Conservation (phyloP, 1,140 invertebrate species). For the Sinella curviseta region DNA sequence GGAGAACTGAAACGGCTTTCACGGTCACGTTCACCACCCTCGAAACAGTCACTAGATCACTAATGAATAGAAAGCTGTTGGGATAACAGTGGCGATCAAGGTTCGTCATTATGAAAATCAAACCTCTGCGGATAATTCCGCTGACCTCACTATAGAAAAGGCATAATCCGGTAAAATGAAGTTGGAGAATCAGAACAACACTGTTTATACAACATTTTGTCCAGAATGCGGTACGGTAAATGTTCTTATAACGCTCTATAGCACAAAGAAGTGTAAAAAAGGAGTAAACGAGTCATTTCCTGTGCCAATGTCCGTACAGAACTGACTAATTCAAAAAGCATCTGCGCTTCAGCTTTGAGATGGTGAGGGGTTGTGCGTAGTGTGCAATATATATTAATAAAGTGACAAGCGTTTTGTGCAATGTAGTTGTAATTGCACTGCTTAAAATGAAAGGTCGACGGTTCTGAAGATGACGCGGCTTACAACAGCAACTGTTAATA, state of each 20-base stretch:
- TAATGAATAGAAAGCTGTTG: conserved; percentile 12
- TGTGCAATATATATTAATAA: not conserved
- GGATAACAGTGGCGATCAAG: not conserved
- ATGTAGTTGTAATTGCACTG: not conserved
- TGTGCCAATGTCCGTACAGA: too few species aligned
- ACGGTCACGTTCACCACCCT: conserved; percentile 15
- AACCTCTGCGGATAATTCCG: not conserved
- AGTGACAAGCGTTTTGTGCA: not conserved
- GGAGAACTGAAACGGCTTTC: not conserved
- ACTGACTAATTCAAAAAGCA: too few species aligned
- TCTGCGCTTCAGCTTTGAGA: too few species aligned
- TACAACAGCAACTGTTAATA: too few species aligned
- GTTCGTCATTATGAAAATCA: not conserved
- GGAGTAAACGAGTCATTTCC: too few species aligned
- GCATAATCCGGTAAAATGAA: too few species aligned
- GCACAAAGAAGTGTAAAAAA: too few species aligned
- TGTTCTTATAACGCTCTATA: too few species aligned
- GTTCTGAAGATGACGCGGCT: not conserved
- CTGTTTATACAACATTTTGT: too few species aligned
- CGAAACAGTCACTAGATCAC: not conserved
- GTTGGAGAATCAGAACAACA: too few species aligned
- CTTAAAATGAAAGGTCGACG: not conserved
- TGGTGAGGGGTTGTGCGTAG: not conserved
- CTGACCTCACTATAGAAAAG: too few species aligned
- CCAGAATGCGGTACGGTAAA: too few species aligned